These are phyloP conservation scores for Ormia ochracea DNA, from an alignment of 2,888 invertebrate genomes.

Conservation along the genomic window DNA sequence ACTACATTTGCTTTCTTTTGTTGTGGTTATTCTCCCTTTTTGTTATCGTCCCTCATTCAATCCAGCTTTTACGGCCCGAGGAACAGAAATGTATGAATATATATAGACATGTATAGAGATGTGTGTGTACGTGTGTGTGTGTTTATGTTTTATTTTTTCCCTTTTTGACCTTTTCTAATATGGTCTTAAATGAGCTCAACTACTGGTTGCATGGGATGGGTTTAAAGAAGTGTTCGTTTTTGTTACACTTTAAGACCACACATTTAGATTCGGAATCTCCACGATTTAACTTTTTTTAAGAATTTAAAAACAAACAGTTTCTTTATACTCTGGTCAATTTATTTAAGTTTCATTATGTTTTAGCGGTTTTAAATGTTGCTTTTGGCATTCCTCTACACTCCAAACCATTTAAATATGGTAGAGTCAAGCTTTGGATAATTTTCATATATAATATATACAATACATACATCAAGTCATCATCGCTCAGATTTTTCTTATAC, in stretches of 20 bases:
- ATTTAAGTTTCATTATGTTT: slow-evolving; percentile 4
- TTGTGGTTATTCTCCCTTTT: slow-evolving; percentile 24
- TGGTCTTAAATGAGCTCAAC: slow-evolving; percentile 26
- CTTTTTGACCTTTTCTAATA: slow-evolving; percentile 22
- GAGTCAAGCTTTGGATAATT: background rate
- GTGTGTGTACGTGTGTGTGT: background rate
- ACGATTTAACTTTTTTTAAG: slow-evolving; percentile 30
- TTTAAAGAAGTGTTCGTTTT: slow-evolving; percentile 12
- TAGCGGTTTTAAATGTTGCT: background rate
- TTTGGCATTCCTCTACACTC: background rate
- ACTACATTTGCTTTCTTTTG: slow-evolving; percentile 47
- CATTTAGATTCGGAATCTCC: slow-evolving; percentile 55
- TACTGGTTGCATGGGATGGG: background rate
- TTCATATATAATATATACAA: too few relatives aligned
- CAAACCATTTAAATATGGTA: background rate
- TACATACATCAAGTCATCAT: too few relatives aligned
- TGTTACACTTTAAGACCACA: slow-evolving; percentile 52
- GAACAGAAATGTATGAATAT: background rate
- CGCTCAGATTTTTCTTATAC: too few relatives aligned
- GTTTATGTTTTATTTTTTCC: background rate
- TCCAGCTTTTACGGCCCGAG: background rate
- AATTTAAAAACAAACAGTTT: slow-evolving; percentile 22
- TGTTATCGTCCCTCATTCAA: background rate
- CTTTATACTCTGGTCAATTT: slow-evolving; percentile 5
- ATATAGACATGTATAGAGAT: too few relatives aligned